These are phyloP conservation scores for Tenthredo scrophulariae DNA, from an alignment of 2,888 invertebrate species.

Conservation along the genomic window DNA sequence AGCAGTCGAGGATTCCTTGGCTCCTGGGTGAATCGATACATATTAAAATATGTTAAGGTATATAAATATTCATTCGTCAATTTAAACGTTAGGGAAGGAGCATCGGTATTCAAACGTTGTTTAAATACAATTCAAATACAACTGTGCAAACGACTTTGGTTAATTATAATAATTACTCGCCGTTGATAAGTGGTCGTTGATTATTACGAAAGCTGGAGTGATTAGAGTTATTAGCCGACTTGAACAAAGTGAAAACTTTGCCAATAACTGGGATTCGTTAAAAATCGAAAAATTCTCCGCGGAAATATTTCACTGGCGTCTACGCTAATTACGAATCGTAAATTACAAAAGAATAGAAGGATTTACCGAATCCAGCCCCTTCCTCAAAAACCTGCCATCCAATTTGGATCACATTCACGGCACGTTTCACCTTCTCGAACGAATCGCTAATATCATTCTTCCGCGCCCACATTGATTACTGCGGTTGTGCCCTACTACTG, in stretches of 20 bases:
- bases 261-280: conserved; percentile 43
- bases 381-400: conserved; percentile 3
- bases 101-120: conserved; percentile 18
- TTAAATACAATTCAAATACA: conserved; percentile 43
- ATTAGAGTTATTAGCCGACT: conserved; percentile 50
- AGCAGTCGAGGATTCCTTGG: not conserved
- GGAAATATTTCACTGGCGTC: conserved; percentile 40
- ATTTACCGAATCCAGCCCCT: conserved; percentile 43
- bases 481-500: conserved; percentile 1
- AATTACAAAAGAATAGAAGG: conserved; percentile 48
- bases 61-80: conserved; percentile 45
- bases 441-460: conserved; percentile 21
- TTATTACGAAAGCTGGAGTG: conserved; percentile 46
- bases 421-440: not conserved
- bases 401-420: conserved; percentile 34
- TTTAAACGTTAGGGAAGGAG: conserved; percentile 21
- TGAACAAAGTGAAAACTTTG: conserved; percentile 42
- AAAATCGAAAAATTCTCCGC: conserved; percentile 44
- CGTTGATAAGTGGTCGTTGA: conserved; percentile 48
- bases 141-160: conserved; percentile 43
- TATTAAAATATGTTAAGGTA: conserved; percentile 46
- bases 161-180: conserved; percentile 33
- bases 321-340: conserved; percentile 51
- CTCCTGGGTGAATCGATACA: conserved; percentile 20
- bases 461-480: conserved; percentile 18